A percentile compares a stretch with the other conserved stretches of the same genome.
Evolutionary conservation across 2,797 vertebrate genomes (phyloP).

Genomic region (Knipowitschia caucasica): DNA sequence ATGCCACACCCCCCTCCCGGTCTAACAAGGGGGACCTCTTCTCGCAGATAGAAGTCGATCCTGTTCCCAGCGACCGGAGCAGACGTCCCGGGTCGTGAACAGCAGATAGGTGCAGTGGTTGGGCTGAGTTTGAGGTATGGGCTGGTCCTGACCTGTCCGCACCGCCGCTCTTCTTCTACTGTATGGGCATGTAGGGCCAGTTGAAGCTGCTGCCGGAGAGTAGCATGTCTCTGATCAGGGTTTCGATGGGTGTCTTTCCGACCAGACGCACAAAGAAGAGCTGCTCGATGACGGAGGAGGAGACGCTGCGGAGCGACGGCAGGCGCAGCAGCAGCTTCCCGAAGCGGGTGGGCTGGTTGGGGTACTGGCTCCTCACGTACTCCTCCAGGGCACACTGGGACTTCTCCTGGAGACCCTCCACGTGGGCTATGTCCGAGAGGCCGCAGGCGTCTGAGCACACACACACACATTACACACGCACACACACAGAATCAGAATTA

Average conservation of each 20-base stretch:
- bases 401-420: conserved; percentile 97
- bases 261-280: conserved; percentile 98
- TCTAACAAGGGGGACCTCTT: conserved; percentile 22
- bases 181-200: conserved; percentile 98
- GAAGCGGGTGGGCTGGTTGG: conserved; percentile 95
- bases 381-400: conserved; percentile 97
- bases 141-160: conserved; percentile 38
- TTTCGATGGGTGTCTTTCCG: conserved; percentile 98
- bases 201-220: conserved; percentile 98
- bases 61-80: conserved; percentile 1
- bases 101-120: conserved; percentile 2
- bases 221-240: conserved; percentile 98
- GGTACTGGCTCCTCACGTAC: conserved; percentile 96
- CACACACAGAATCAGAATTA: no score
- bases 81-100: conserved; percentile 26
- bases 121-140: conserved; percentile 30
- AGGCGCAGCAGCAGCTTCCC: conserved; percentile 95
- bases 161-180: conserved; percentile 70
- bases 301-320: conserved; percentile 94
- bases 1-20: conserved; percentile 18
- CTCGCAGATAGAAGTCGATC: background rate
- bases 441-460: conserved; percentile 89
- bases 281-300: conserved; percentile 97
- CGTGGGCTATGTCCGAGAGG: conserved; percentile 91
- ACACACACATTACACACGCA: no score